A percentile compares a stretch with the other conserved stretches of the same genome.
Evolutionary conservation across 2,113 vertebrate species (phyloP).

Genomic region (Terrapene triunguis): DNA sequence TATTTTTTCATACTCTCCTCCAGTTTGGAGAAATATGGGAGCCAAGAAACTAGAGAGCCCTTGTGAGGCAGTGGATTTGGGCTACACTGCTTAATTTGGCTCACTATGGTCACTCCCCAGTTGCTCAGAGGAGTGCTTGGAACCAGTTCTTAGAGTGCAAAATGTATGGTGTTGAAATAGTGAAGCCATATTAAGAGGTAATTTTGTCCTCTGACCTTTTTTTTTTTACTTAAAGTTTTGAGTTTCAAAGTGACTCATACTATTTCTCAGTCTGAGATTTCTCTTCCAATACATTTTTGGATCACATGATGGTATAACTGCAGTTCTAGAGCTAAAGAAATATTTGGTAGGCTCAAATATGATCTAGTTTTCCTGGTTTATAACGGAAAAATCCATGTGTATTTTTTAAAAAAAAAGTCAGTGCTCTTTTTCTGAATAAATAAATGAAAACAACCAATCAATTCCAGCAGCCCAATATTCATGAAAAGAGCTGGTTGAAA

Average conservation of each 20-base stretch:
- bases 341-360: neutral
- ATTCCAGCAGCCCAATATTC: neutral
- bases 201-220: neutral
- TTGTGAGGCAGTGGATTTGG: slow-evolving; percentile 5
- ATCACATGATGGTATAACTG: rapidly evolving
- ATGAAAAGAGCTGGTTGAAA: neutral
- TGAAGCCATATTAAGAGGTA: neutral
- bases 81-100: slow-evolving; percentile 10
- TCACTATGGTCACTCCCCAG: neutral
- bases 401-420: neutral
- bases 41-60: slow-evolving; percentile 39
- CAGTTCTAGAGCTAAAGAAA: neutral
- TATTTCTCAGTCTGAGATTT: neutral
- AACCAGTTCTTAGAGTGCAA: neutral
- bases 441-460: neutral
- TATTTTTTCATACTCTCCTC: slow-evolving; percentile 51
- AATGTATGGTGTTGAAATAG: neutral
- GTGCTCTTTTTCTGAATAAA: neutral
- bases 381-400: neutral
- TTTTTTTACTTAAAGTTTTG: neutral
- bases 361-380: neutral
- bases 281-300: neutral
- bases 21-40: slow-evolving; percentile 27
- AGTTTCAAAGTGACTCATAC: neutral
- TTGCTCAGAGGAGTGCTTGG: slow-evolving; percentile 29